phyloP scores from a whole-genome alignment of 2,113 vertebrate species.

The Rhizomys pruinosus region DNA sequence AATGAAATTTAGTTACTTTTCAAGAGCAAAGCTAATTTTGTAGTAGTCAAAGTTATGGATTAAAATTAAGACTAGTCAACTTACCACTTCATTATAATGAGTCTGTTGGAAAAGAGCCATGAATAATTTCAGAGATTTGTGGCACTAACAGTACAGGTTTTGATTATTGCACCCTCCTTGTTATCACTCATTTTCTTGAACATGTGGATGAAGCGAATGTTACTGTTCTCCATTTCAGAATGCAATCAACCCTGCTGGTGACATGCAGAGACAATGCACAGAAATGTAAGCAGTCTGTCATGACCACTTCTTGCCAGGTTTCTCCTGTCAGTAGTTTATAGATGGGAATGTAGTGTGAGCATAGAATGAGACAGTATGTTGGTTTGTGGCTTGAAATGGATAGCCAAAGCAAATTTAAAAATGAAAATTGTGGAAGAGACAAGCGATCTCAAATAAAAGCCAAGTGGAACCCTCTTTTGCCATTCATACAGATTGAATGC shows the following conservation, averaged over 20 bases:
- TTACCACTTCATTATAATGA: not conserved
- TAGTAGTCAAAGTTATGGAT: not conserved
- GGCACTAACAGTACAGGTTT: not conserved
- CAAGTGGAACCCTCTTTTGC: conserved; percentile 1
- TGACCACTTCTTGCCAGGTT: not conserved
- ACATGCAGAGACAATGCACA: not conserved
- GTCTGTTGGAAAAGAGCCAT: no score
- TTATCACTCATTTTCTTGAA: not conserved
- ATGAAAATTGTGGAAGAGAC: conserved; percentile 29
- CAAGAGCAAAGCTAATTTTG: not conserved
- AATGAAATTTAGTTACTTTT: not conserved
- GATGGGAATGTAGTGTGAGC: not conserved
- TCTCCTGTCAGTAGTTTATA: not conserved
- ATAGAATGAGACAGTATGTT: not conserved
- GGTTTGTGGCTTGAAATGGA: not conserved
- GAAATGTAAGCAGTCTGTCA: not conserved
- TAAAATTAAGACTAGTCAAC: not conserved
- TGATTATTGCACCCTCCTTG: accelerated
- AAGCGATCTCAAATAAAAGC: not conserved
- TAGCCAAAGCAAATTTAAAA: not conserved
- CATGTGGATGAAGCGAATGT: not conserved
- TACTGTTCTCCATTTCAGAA: not conserved
- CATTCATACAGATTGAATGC: conserved; percentile 53
- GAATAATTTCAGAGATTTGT: not conserved
- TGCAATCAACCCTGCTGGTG: not conserved